A percentile compares a stretch with the other conserved stretches of the same genome.
These are phyloP conservation scores for Coendou prehensilis DNA, from an alignment of 2,797 vertebrate genomes.

Conservation along the genomic window DNA sequence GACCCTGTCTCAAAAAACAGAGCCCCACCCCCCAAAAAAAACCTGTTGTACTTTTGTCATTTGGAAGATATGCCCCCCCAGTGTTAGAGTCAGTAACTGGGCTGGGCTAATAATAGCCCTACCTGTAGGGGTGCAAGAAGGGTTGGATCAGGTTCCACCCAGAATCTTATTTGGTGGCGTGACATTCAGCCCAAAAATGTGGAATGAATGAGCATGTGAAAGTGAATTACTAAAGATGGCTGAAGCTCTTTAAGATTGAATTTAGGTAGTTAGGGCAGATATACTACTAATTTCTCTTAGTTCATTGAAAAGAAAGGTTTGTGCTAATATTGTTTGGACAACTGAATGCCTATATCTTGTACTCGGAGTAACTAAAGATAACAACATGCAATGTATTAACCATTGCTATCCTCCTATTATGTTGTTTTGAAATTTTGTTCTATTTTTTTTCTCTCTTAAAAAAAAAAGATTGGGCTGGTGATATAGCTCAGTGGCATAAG, in stretches of 20 bases:
- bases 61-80: not conserved
- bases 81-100: conserved; percentile 26
- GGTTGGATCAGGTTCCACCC: not conserved
- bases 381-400: no score
- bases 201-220: conserved; percentile 3
- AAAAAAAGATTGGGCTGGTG: no score
- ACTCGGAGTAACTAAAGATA: no score
- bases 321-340: no score
- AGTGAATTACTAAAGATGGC: not conserved
- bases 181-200: not conserved
- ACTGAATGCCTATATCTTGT: no score
- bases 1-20: not conserved
- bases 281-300: no score
- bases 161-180: not conserved
- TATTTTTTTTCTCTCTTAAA: no score
- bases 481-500: no score
- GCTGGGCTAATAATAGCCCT: not conserved
- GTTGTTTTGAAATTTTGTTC: no score
- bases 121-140: not conserved
- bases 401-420: no score
- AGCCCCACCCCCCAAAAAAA: not conserved
- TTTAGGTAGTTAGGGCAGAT: not conserved
- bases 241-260: not conserved
- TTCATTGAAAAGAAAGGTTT: no score
- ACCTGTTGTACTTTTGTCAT: not conserved